Evolutionary conservation across 2,888 invertebrate genomes (phyloP), one percentile per base, ranked within the genome.

Genomic region (Drosophila siamana): DNA sequence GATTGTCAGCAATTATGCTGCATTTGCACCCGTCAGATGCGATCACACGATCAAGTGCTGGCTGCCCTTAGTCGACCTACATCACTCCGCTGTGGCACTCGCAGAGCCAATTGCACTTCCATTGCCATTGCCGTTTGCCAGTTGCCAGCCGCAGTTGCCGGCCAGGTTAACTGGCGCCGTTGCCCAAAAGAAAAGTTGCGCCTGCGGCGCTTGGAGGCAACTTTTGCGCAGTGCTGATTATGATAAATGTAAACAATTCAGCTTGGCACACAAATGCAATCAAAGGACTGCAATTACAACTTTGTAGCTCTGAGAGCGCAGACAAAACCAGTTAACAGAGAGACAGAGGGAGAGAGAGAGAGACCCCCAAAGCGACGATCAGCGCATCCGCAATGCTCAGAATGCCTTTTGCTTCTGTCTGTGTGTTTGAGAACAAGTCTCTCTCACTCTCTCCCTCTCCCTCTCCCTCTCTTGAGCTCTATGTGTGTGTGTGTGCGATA

Each of bases 171-270:
- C 74, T 82, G 81, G 81, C 81, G 81, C 81, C 81, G 80, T 66
- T 67, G 69, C 75, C 75, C 82, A 84, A 82, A 74, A 87, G 83
- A 79, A 79, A 85, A 73, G 66, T 66, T 73, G 63, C 56, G 71
- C 83, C 56, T 59, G 82, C 70, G 85, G 87, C 86, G 77, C 79
- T 65, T 76, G 51, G 50, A 63, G 85, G 47, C 82, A 66, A 64
- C 72, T 63, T 62, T 57, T 60, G 64, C 50, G 30, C 54, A 57
- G 16, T 82, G 80, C 80, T 83, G 83, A 83, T 83, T 83, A 83
- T 83, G 83, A 83, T 87, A 83, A 83, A 83, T 83, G 83, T 85
- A 83, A 83, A 83, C 83, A 83, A 87, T 83, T 83, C 83, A 77
- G 69, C 74, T 82, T 70, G 86, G 86, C 86, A 85, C 64, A 87